Conservation (phyloP, 2,888 invertebrate species). For the Hyppa rectilinea region DNA sequence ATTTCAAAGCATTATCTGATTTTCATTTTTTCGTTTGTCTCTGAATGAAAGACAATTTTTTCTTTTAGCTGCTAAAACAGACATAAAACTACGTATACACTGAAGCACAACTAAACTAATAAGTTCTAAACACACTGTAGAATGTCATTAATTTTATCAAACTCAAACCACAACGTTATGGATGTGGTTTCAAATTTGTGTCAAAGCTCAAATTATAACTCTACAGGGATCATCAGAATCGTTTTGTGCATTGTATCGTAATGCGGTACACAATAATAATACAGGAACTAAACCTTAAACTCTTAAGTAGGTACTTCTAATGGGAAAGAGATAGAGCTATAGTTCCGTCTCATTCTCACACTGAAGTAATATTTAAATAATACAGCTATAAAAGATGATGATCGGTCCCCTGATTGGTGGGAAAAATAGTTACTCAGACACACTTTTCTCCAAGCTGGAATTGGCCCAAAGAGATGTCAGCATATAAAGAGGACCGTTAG, state of each 20-base stretch:
- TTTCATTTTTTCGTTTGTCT: slow-evolving; percentile 2
- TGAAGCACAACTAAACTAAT: neutral
- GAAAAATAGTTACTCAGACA: too few relatives aligned
- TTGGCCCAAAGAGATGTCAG: too few relatives aligned
- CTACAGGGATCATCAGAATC: neutral
- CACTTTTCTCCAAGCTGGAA: too few relatives aligned
- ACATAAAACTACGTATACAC: neutral
- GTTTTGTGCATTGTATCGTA: neutral
- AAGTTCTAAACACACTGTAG: neutral
- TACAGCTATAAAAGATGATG: too few relatives aligned
- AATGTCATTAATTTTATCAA: slow-evolving; percentile 26
- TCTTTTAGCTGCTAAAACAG: neutral
- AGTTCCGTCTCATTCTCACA: too few relatives aligned
- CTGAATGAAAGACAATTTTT: neutral
- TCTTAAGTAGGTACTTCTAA: too few relatives aligned
- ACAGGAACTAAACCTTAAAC: too few relatives aligned
- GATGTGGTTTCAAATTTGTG: slow-evolving; percentile 22
- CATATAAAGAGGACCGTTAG: too few relatives aligned
- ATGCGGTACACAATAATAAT: neutral
- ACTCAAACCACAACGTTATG: slow-evolving; percentile 4
- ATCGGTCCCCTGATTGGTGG: too few relatives aligned
- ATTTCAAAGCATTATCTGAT: slow-evolving; percentile 21
- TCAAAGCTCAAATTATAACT: slow-evolving; percentile 13
- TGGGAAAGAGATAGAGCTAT: too few relatives aligned
- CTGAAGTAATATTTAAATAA: too few relatives aligned